A percentile compares a stretch with the other conserved stretches of the same genome.
phyloP scores from a whole-genome alignment of 53 echinoderm and acorn worm genomes.

The Patiria pectinifera region DNA sequence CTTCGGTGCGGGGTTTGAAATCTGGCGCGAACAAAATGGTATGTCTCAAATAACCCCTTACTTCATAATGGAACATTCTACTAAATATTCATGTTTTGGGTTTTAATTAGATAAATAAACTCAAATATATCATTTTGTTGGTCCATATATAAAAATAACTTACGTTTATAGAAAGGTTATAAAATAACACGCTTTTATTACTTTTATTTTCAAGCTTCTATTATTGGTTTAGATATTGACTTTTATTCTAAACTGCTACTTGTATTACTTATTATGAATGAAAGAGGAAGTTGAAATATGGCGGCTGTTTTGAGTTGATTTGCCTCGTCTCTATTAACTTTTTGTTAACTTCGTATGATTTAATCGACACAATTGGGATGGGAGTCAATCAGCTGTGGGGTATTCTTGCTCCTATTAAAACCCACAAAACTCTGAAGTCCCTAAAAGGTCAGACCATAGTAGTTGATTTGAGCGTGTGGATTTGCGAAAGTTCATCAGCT shows the following conservation, averaged over 20 bases:
- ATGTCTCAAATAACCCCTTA: conserved; percentile 27
- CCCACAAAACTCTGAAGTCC: conserved; percentile 56
- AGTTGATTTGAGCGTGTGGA: conserved; percentile 92
- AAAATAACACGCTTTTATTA: too few relatives aligned
- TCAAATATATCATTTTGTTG: not conserved
- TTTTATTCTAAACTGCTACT: not conserved
- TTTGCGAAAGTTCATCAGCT: conserved; percentile 86
- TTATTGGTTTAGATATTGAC: not conserved
- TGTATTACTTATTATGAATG: not conserved
- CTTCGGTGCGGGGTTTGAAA: conserved; percentile 58
- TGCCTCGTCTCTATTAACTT: too few relatives aligned
- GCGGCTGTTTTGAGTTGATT: not conserved
- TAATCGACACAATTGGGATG: conserved; percentile 42
- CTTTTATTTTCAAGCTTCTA: not conserved
- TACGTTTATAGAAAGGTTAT: too few relatives aligned
- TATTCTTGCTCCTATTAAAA: conserved; percentile 83
- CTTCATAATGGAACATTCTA: not conserved
- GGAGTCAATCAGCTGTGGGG: conserved; percentile 89
- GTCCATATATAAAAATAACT: not conserved
- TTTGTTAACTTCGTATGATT: too few relatives aligned
- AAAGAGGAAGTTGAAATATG: not conserved
- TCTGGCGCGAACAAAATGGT: conserved; percentile 75
- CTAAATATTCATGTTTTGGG: conserved; percentile 12
- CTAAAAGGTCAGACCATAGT: conserved; percentile 80
- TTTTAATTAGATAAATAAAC: not conserved